Evolutionary conservation across 2,113 vertebrate genomes (phyloP).

Genomic region (Lanius collurio): DNA sequence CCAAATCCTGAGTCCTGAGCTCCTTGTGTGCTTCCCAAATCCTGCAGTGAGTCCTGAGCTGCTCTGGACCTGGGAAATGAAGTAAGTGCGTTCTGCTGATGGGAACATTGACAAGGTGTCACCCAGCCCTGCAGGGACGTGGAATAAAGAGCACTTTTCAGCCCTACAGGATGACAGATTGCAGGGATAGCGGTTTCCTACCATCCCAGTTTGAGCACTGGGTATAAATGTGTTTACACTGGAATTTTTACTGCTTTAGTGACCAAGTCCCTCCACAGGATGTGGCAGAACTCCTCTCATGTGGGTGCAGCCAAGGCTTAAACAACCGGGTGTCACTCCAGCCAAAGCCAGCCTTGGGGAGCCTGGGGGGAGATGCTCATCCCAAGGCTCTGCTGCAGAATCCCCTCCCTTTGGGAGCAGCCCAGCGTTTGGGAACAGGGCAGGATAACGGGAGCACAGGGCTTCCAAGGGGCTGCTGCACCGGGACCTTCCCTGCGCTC

Average conservation of each 20-base stretch:
- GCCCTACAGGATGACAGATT: not conserved
- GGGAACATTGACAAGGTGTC: not conserved
- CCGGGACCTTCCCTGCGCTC: not conserved
- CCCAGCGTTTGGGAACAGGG: not conserved
- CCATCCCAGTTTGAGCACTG: fast-evolving
- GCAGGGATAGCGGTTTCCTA: not conserved
- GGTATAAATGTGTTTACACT: not conserved
- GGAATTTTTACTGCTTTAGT: not conserved
- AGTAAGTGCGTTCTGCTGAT: not conserved
- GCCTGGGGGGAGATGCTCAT: not conserved
- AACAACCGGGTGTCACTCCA: not conserved
- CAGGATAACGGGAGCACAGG: not conserved
- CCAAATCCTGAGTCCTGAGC: not conserved
- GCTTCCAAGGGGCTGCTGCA: not conserved
- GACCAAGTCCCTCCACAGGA: not conserved
- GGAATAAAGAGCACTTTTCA: not conserved
- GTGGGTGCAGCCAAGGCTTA: not conserved
- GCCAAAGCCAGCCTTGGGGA: not conserved
- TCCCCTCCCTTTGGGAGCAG: not conserved
- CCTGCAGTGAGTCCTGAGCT: not conserved
- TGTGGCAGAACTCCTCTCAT: not conserved
- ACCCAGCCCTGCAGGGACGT: not conserved
- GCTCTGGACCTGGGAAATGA: not conserved
- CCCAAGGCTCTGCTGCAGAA: not conserved
- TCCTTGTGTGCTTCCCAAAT: not conserved